Conservation (phyloP, 2,113 vertebrate genomes). For the Paraplagusia blochii region DNA sequence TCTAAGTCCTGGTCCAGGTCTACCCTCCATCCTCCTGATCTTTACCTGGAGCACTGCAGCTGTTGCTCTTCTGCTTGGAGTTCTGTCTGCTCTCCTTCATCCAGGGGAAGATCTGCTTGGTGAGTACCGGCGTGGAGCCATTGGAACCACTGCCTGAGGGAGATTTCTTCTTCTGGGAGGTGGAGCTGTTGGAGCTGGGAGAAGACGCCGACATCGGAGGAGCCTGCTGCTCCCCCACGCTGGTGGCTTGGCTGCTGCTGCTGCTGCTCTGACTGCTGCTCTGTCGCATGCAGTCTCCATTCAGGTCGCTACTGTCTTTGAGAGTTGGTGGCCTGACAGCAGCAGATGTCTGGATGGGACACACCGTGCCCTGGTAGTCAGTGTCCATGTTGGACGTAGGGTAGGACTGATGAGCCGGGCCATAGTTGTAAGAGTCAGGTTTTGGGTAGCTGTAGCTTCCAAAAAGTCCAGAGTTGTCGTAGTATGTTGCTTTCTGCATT, state of each 20-base stretch:
- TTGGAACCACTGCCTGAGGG: conserved; percentile 77
- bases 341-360: conserved; percentile 88
- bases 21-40: conserved; percentile 11
- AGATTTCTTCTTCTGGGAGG: conserved; percentile 90
- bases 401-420: conserved; percentile 87
- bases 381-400: conserved; percentile 82
- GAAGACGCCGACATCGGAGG: conserved; percentile 86
- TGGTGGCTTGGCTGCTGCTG: conserved; percentile 79
- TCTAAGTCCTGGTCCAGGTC: conserved; percentile 8
- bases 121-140: conserved; percentile 82
- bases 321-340: conserved; percentile 81
- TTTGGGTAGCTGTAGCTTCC: conserved; percentile 93
- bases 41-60: conserved; percentile 88
- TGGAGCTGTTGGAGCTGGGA: conserved; percentile 83
- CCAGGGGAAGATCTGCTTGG: conserved; percentile 98
- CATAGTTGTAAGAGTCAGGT: conserved; percentile 88
- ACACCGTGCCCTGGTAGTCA: conserved; percentile 90
- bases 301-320: conserved; percentile 84
- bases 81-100: conserved; percentile 98
- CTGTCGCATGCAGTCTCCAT: conserved; percentile 92
- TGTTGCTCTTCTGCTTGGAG: conserved; percentile 92
- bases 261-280: conserved; percentile 79
- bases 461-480: conserved; percentile 96
- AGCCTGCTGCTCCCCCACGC: conserved; percentile 83
- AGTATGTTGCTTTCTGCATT: conserved; percentile 99